These are phyloP conservation scores for Episyrphus balteatus DNA, from an alignment of 1,140 invertebrate genomes.

Conservation along the genomic window DNA sequence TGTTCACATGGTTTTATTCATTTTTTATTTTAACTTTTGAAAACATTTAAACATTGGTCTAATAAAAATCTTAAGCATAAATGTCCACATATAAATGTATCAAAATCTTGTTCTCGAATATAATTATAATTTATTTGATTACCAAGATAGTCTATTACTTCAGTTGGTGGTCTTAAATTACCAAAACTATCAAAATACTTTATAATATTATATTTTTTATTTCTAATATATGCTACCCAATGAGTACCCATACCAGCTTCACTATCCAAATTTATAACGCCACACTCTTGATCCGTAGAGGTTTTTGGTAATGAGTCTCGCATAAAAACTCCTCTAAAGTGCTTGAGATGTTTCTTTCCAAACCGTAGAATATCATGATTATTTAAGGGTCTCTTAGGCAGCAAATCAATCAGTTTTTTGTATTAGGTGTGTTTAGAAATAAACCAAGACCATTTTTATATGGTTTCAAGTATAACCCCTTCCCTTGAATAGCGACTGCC, in stretches of 20 bases:
- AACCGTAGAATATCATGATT: background rate
- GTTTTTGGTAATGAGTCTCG: constrained; percentile 5
- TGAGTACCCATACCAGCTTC: constrained; percentile 19
- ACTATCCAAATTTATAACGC: constrained; percentile 23
- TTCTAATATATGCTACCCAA: constrained; percentile 23
- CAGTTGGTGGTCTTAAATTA: constrained; percentile 23
- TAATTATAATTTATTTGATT: background rate
- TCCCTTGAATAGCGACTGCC: no score
- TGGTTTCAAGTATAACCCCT: no score
- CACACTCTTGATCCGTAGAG: constrained; percentile 16
- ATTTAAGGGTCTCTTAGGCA: constrained; percentile 3
- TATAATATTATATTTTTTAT: constrained; percentile 13
- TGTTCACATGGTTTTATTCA: background rate
- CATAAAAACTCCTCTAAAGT: constrained; percentile 2
- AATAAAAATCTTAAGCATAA: constrained; percentile 21
- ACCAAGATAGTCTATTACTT: constrained; percentile 19
- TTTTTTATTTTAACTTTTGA: background rate
- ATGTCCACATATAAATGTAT: constrained; percentile 18
- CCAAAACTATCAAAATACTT: constrained; percentile 19
- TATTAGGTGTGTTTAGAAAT: background rate
- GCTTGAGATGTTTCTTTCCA: background rate
- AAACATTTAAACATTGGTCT: background rate
- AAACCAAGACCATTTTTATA: no score
- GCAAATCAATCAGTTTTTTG: background rate
- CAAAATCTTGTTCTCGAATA: constrained; percentile 7